A percentile compares a stretch with the other conserved stretches of the same genome.
Conservation (phyloP, 2,797 vertebrate species). For the Manis crassicaudata region DNA sequence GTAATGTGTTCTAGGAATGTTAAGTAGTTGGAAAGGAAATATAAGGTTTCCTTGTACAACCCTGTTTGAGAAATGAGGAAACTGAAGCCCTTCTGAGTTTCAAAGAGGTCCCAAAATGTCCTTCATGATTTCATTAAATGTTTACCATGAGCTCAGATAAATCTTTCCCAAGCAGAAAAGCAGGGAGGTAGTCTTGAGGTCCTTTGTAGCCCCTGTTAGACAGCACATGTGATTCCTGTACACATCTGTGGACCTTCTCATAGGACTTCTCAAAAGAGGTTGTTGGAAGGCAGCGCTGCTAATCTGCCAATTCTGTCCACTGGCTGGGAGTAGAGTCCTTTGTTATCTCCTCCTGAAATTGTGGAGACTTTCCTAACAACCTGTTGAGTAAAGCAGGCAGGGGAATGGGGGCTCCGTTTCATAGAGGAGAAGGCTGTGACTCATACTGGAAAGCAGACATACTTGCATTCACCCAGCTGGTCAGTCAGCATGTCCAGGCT, state of each 20-base stretch:
- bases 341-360: slow-evolving; percentile 23
- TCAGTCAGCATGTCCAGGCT: not conserved
- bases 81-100: not conserved
- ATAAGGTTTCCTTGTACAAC: not conserved
- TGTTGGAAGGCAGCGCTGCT: not conserved
- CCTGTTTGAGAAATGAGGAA: slow-evolving; percentile 33
- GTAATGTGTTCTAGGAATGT: not conserved
- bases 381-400: not conserved
- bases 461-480: not conserved
- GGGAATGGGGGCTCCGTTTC: not conserved
- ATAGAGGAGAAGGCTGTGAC: not conserved
- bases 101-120: not conserved
- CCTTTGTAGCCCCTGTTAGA: not conserved
- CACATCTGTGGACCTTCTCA: not conserved
- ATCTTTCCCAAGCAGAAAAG: not conserved
- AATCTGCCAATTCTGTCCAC: not conserved
- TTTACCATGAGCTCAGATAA: not conserved
- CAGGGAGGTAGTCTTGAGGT: not conserved
- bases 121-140: not conserved
- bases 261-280: not conserved
- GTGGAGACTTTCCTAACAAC: not conserved
- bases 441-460: not conserved
- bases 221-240: not conserved
- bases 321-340: not conserved
- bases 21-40: slow-evolving; percentile 37